phyloP scores from a whole-genome alignment of 2,888 invertebrate genomes.

The Sinohyriopsis cumingii region DNA sequence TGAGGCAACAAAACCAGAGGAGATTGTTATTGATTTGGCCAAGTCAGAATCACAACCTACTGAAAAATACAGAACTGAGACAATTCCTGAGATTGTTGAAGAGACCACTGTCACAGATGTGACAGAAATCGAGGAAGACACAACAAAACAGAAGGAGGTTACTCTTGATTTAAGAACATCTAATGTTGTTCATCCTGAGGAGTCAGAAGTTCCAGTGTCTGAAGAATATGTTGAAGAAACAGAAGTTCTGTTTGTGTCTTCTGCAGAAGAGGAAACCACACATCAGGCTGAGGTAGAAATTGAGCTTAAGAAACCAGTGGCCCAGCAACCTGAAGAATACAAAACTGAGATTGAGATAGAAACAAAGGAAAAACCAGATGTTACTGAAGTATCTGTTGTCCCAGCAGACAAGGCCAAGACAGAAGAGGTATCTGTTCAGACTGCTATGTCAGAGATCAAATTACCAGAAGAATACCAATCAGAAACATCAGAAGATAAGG shows the following conservation, averaged over 20 bases:
- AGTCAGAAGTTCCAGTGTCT: no score
- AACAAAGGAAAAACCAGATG: constrained; percentile 2
- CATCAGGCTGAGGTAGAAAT: constrained; percentile 15
- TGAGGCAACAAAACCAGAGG: constrained; percentile 18
- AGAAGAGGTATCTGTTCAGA: constrained; percentile 16
- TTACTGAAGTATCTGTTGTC: constrained; percentile 13
- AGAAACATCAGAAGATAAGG: constrained; percentile 26
- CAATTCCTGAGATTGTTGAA: constrained; percentile 9
- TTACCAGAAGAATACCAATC: constrained; percentile 15
- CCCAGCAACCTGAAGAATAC: constrained; percentile 17
- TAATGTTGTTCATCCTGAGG: no score
- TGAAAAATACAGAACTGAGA: constrained; percentile 8
- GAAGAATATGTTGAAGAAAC: constrained; percentile 5
- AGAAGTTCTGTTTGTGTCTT: constrained; percentile 1
- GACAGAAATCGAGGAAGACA: constrained; percentile 7
- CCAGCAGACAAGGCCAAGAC: constrained; percentile 19
- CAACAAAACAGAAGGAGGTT: constrained; percentile 14
- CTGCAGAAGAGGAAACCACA: background rate
- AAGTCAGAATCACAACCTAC: constrained; percentile 5
- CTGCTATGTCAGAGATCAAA: constrained; percentile 19
- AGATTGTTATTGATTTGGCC: constrained; percentile 11
- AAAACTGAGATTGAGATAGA: constrained; percentile 12
- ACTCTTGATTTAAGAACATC: background rate
- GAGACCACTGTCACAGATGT: constrained; percentile 9
- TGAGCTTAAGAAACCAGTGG: constrained; percentile 19